Conservation (phyloP, 2,113 vertebrate genomes). For the Elephantulus edwardii region DNA sequence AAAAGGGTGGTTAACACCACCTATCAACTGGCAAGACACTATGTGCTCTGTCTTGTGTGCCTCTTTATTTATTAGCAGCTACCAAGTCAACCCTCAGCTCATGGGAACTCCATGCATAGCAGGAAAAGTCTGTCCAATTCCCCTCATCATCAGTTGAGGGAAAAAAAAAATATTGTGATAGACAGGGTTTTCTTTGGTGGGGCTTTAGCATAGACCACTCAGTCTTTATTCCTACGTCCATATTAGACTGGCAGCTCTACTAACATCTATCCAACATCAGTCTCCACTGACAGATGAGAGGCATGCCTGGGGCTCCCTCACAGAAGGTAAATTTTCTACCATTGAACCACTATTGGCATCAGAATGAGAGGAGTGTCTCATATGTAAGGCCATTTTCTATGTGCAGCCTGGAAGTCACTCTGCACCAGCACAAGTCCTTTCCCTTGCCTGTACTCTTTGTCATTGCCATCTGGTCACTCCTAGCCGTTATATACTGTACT, state of each 20-base stretch:
- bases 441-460: background rate
- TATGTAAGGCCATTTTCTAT: background rate
- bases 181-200: background rate
- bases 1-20: background rate
- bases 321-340: background rate
- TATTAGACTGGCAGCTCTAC: background rate
- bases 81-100: background rate
- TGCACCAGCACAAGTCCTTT: background rate
- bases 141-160: background rate
- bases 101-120: background rate
- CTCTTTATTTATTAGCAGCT: background rate
- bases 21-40: background rate
- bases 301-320: background rate
- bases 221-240: background rate
- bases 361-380: background rate
- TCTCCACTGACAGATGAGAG: background rate
- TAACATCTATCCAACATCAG: background rate
- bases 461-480: background rate
- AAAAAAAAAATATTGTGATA: background rate
- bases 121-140: background rate
- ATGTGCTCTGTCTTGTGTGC: background rate
- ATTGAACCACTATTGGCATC: background rate
- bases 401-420: background rate
- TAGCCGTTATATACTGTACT: no score
- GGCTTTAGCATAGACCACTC: background rate